Conservation (phyloP, 2,797 vertebrate species). For the Phalanger gymnotis region DNA sequence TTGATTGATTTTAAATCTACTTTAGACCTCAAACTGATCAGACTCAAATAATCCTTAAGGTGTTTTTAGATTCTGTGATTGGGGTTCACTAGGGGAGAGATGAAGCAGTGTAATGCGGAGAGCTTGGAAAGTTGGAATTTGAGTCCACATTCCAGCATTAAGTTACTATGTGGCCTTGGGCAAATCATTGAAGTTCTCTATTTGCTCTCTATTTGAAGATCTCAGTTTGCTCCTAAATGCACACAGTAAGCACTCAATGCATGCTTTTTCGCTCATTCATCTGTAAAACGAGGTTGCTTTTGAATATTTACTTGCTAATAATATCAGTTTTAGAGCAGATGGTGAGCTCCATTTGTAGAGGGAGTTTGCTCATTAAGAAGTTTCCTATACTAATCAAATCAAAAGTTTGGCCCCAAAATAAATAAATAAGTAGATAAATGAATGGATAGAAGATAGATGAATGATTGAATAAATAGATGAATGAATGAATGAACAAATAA, state of each 20-base stretch:
- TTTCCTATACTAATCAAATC: neutral
- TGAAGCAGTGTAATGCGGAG: neutral
- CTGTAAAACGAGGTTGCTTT: neutral
- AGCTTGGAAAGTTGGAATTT: neutral
- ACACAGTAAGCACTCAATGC: neutral
- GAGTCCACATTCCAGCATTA: neutral
- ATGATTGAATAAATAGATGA: neutral
- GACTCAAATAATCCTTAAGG: neutral
- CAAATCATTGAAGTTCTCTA: accelerated
- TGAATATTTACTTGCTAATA: neutral
- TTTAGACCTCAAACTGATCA: neutral
- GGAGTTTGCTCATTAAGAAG: neutral
- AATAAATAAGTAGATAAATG: neutral
- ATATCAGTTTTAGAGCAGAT: neutral
- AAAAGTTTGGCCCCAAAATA: neutral
- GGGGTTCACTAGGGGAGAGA: neutral
- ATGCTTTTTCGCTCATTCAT: neutral
- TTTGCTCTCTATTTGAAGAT: too few relatives aligned
- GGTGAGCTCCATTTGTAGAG: neutral
- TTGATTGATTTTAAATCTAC: neutral
- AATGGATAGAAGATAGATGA: neutral
- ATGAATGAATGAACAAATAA: too few relatives aligned
- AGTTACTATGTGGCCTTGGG: neutral
- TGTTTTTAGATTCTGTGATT: neutral
- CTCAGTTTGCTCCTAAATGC: neutral